Evolutionary conservation across 1,140 invertebrate species (phyloP), one percentile per base, ranked within the genome.

Genomic region (Nilaparvata lugens): DNA sequence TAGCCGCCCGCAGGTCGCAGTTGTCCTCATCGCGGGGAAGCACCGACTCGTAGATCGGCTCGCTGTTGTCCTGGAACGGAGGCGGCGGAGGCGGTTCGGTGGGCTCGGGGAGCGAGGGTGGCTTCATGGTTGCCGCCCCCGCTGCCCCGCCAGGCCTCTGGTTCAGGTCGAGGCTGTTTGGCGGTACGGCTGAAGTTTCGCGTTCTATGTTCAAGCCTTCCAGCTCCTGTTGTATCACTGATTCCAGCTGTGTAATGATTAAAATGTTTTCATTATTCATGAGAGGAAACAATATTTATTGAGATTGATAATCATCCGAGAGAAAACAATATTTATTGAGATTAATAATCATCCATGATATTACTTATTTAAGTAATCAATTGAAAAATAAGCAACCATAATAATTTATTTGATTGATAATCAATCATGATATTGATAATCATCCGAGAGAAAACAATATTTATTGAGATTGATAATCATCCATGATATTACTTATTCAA

Each of bases 21-120:
- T 1, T 67, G 31, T 69, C 74, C 25, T 81, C 80, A 28, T 85
- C 83, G 16, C 86, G 75, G 1, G 86, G 87, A 58, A 88, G 76
- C 14, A 93, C 86, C 0, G 87, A 83, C 70, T 93, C 90, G 69
- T 93, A 93, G 66, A 93, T 93, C 0, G 89, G 89, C 69, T 93
- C 90, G 4, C 74, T 75, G 61, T 53, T 14, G 60, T 64, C 53
- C 9, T 73, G 73, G 1, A 78, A 73, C 14, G 81, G 82, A 2
- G 83, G 82, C 2, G 83, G 83, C 18, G 85, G 87, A 2, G 88
- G 87, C 1, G 85, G 86, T 51, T 79, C 83, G 3, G 81, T 86
- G 0, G 87, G 87, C 67, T 89, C 87, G 4, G 88, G 87, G 55
- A 89, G 73, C 53, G 83, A 79, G n/a, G 67, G 67, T 11, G 66